Evolutionary conservation across 2,113 vertebrate genomes (phyloP), one percentile per base, ranked within the genome.

Genomic region (Gymnorhina tibicen): DNA sequence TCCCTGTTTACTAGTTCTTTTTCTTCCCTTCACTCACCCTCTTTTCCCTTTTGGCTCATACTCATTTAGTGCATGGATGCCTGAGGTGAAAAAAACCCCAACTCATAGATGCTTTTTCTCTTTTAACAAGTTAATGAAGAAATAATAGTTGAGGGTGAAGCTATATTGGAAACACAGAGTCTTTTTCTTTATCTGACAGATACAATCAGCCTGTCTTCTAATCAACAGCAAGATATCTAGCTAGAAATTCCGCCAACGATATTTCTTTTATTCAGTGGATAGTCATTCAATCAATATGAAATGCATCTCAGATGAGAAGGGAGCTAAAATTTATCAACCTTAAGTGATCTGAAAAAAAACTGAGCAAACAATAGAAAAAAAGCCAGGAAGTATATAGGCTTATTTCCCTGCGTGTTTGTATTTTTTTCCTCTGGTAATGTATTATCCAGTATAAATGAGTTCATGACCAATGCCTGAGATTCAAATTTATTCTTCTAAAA

Each of bases 51-150:
- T 95, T 56, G 56, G 76, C 44, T 92, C 64, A 92, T 67, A 39
- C 13, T 91, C 47, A 86, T 91, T 92, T 92, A 94, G 84, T 83
- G 62, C 81, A 91, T 73, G 73, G 58, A 80, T 77, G 70, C 69
- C 68, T 52, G 41, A 83, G 68, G 60, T 87, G 52, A 10, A 27
- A 50, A 56, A 78, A 76, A 33, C 3, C 9, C 11, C 13, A 50
- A 41, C 12, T 86, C 64, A 73, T 10, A 58, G 69, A 87, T 72
- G 42, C 11, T 69, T 91, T 74, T 83, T 68, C 59, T 94, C 78
- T 84, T 92, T 93, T 84, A 97, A 76, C 64, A 83, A 85, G 37
- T 75, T 91, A 96, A 95, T 95, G 92, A 95, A 91, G 91, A 84
- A 96, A 92, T 93, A 95, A 93, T 78, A 95, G 63, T 35, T 26